Evolutionary conservation across 2,113 vertebrate species (phyloP), one percentile per base, ranked within the genome.

Genomic region (Carassius carassius): DNA sequence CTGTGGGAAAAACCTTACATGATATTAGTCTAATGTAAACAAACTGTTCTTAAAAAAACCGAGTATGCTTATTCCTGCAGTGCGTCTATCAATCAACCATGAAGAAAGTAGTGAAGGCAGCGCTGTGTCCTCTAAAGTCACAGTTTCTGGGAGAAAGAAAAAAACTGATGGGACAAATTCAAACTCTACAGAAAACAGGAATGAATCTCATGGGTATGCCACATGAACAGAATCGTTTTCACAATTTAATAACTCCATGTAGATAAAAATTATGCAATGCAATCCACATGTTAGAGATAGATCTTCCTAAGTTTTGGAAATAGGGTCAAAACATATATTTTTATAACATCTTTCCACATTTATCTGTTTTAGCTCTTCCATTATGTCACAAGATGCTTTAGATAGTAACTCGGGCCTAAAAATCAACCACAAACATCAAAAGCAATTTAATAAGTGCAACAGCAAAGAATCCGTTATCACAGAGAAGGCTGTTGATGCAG

Each of bases 91-190:
- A 35, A 86, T 79, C 29, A 29, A 85, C 16, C 78, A 62, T 5
- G 74, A 82, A 67, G 90, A 87, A 72, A 92, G 87, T 86, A 90
- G 89, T 35, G 90, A 88, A 37, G 75, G 88, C 87, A 88, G 83
- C 5, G 23, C 37, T 69, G 16, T 67, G 23, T 87, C 74, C 19
- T 90, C 87, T 35, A 56, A 70, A 44, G 86, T 81, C 51, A 72
- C 63, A 75, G 69, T 12, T 21, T 84, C 72, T 54, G 83, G 44
- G 70, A 90, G 47, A 79, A 86, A 72, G 29, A 80, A 87, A 62
- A 83, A 63, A 35, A 87, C 84, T n/a, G 51, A 84, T 83, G 62
- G 88, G 77, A 87, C 83, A 83, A 86, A 88, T 72, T 84, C 62
- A 60, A 11, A 11, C 16, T 76, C 76, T 23, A 72, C 83, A 10